These are phyloP conservation scores for Hippocampus comes DNA, from an alignment of 2,113 vertebrate genomes.

Conservation along the genomic window DNA sequence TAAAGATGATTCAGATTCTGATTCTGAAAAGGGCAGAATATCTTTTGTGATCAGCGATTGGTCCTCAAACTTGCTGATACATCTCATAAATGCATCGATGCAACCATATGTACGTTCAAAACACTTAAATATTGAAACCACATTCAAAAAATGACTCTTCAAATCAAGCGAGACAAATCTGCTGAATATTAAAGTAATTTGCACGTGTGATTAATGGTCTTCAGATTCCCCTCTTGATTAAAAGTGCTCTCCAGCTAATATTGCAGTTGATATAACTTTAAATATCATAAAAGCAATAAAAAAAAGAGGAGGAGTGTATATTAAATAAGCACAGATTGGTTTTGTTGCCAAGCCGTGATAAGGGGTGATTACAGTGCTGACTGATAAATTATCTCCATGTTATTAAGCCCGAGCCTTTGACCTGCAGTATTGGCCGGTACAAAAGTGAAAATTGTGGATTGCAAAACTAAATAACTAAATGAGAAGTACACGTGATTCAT, in stretches of 20 bases:
- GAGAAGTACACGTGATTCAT: neutral
- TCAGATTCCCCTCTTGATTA: slow-evolving; percentile 49
- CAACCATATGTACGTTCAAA: neutral
- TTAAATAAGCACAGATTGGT: neutral
- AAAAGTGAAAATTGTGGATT: neutral
- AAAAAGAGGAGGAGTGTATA: slow-evolving; percentile 3
- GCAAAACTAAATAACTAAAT: slow-evolving; percentile 2
- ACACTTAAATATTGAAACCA: neutral
- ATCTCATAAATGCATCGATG: too few species aligned
- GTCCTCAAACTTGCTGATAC: too few species aligned
- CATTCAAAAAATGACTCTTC: slow-evolving; percentile 13
- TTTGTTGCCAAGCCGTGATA: neutral
- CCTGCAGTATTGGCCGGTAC: neutral
- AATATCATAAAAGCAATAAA: slow-evolving; percentile 26
- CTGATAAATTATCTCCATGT: neutral
- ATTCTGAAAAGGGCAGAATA: too few species aligned
- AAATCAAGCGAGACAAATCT: slow-evolving; percentile 32
- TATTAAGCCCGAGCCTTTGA: slow-evolving; percentile 1
- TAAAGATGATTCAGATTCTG: too few species aligned
- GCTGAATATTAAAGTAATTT: slow-evolving; percentile 36
- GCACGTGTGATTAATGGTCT: slow-evolving; percentile 52
- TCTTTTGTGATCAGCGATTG: too few species aligned
- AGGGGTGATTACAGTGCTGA: neutral
- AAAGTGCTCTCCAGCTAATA: slow-evolving; percentile 41
- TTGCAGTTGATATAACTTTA: slow-evolving; percentile 29